Base-by-base conservation (phyloP, 30 jellyfish, hydroid and myxozoan species). In the Chrysaora quinquecirrha region DNA sequence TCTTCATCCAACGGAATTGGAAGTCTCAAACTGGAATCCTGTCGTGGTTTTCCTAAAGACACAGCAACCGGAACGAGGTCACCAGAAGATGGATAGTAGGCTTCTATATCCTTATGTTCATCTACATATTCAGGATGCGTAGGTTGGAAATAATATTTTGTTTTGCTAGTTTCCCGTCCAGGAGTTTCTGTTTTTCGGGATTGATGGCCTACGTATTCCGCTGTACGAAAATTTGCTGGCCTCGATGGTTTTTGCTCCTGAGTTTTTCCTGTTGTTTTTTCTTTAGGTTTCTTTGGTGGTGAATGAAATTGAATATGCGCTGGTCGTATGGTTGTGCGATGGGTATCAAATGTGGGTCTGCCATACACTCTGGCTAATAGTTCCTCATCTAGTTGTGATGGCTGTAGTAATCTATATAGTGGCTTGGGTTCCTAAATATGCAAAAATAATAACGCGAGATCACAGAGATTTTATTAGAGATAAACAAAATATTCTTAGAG, bases 31-130 rank as follows among this genome's bases (percentile, higher is more conserved):
- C 34, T 33, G 33, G 64, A 47, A 60, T 87, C 91, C 50, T 78
- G 96, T 56, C 90, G 69, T 21, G 96, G 96, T 48, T 60, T 67
- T 0, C 96, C 96, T 16, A 87, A 68, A 2, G 96, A 34, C 24
- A 33, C 46, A 19, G 96, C 96, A 6, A 76, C 83, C n/a, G 90
- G 90, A 28, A 87, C 96, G 0, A 87, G 83, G 24, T 87, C 85
- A 4, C 96, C 96, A 10, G 75, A 43, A 1, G 89, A 73, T 12
- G 87, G 94, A 34, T 74, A 84, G 30, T 48, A 48, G 24, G 10
- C 71, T 58, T 58, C 71, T 0, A 30, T 1, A 1, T 4, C 19
- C 29, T 46, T 71, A 18, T 49, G 22, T 0, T 66, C 64, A 4
- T 16, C 48, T 1, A 34, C 35, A 48, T n/a, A 84, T 24, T 56